These are phyloP conservation scores for Oenanthe melanoleuca DNA, from an alignment of 2,113 vertebrate genomes.

Conservation along the genomic window DNA sequence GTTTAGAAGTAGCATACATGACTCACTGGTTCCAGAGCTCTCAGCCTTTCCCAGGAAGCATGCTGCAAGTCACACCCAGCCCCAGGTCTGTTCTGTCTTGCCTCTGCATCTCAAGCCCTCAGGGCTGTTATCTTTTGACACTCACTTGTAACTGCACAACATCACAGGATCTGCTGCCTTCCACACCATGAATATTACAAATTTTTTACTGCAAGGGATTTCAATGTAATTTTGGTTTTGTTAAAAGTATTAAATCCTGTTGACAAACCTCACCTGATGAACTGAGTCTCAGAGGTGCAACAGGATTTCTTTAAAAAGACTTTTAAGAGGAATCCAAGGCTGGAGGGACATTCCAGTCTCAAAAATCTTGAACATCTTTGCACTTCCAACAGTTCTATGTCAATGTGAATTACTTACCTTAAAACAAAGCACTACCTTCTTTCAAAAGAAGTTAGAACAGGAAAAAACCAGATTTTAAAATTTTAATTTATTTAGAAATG, in stretches of 20 bases:
- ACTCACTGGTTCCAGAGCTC: not conserved
- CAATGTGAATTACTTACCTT: not conserved
- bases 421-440: not conserved
- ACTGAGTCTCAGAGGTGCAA: not conserved
- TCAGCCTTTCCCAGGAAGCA: not conserved
- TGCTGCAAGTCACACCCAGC: not conserved
- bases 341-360: not conserved
- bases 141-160: not conserved
- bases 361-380: not conserved
- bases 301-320: not conserved
- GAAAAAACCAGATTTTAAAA: not conserved
- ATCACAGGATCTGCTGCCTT: fast-evolving
- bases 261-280: not conserved
- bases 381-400: not conserved
- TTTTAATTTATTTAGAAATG: not conserved
- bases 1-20: not conserved
- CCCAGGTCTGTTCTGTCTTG: not conserved
- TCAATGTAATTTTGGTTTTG: not conserved
- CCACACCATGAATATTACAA: not conserved
- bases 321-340: not conserved
- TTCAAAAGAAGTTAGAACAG: not conserved
- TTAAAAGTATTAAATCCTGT: not conserved
- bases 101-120: not conserved
- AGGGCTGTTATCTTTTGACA: not conserved
- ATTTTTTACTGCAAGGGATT: not conserved